phyloP scores from a whole-genome alignment of 2,797 vertebrate genomes.

The Enteromius argenteus region DNA sequence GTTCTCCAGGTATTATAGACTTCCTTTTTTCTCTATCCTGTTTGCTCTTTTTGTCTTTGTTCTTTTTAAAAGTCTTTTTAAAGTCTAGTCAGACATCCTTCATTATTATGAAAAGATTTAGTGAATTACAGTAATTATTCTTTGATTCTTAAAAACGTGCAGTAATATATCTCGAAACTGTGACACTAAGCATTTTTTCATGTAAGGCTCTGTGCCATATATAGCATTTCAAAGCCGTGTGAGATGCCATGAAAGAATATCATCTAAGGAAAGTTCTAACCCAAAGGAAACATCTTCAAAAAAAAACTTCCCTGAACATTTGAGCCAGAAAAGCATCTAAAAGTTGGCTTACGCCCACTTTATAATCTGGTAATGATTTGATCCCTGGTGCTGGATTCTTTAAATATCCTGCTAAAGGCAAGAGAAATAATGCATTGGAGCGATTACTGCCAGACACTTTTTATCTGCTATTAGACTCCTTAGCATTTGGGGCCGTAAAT shows the following conservation, averaged over 20 bases:
- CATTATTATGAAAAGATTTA: background rate
- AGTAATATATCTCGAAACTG: constrained; percentile 15
- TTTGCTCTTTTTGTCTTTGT: background rate
- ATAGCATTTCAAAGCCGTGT: constrained; percentile 31
- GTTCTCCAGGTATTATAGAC: background rate
- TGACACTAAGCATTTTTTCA: constrained; percentile 40
- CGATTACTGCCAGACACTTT: constrained; percentile 55
- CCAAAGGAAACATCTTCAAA: constrained; percentile 28
- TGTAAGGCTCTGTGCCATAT: constrained; percentile 37
- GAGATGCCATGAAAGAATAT: constrained; percentile 16
- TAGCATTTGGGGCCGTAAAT: constrained; percentile 32
- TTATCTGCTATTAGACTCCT: constrained; percentile 48
- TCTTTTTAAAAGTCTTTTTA: constrained; percentile 1
- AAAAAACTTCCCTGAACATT: constrained; percentile 29
- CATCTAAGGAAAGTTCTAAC: constrained; percentile 32
- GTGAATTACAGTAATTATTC: constrained; percentile 22
- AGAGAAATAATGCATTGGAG: constrained; percentile 37
- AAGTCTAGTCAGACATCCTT: background rate
- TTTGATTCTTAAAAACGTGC: background rate
- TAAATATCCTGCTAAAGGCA: constrained; percentile 55
- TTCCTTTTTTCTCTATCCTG: background rate
- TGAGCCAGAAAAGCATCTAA: constrained; percentile 31
- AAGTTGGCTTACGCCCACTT: constrained; percentile 36
- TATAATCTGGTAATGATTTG: constrained; percentile 52
- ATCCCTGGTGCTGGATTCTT: constrained; percentile 48